A percentile compares a stretch with the other conserved stretches of the same genome.
These are phyloP conservation scores for Noctua pronuba DNA, from an alignment of 2,888 invertebrate genomes.

Conservation along the genomic window DNA sequence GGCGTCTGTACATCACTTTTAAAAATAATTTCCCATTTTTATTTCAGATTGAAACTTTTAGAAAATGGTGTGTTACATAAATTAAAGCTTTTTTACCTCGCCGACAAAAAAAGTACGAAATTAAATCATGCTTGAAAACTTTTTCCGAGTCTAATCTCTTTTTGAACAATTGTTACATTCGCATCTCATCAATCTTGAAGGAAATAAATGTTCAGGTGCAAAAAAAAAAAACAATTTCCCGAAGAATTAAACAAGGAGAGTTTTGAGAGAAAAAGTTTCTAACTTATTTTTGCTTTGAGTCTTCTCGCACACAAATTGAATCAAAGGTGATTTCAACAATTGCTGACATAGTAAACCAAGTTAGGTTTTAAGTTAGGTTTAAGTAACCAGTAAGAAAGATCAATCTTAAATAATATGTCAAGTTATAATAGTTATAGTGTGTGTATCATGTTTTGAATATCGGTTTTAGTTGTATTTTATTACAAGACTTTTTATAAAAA, in stretches of 20 bases:
- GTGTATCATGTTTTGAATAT: neutral
- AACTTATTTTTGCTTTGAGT: constrained; percentile 30
- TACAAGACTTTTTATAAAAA: neutral
- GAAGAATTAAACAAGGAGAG: constrained; percentile 59
- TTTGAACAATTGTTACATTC: constrained; percentile 60
- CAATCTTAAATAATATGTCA: neutral
- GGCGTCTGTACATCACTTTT: neutral
- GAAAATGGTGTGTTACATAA: constrained; percentile 17
- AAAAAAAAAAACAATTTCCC: constrained; percentile 66
- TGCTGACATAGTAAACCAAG: neutral
- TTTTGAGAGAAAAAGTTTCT: constrained; percentile 64
- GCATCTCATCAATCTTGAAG: constrained; percentile 54
- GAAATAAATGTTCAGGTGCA: constrained; percentile 65
- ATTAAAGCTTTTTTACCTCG: constrained; percentile 6
- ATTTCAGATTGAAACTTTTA: neutral
- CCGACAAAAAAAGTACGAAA: constrained; percentile 21
- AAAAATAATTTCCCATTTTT: neutral
- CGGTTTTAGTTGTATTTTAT: neutral
- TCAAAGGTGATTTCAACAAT: neutral
- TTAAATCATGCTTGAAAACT: constrained; percentile 39
- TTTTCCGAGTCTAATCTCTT: constrained; percentile 42
- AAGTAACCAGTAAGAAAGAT: neutral
- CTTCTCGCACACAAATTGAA: neutral
- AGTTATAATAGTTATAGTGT: neutral
- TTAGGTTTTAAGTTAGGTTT: constrained; percentile 1